These are phyloP conservation scores for Myiozetetes cayanensis DNA, from an alignment of 2,113 vertebrate species.

Conservation along the genomic window DNA sequence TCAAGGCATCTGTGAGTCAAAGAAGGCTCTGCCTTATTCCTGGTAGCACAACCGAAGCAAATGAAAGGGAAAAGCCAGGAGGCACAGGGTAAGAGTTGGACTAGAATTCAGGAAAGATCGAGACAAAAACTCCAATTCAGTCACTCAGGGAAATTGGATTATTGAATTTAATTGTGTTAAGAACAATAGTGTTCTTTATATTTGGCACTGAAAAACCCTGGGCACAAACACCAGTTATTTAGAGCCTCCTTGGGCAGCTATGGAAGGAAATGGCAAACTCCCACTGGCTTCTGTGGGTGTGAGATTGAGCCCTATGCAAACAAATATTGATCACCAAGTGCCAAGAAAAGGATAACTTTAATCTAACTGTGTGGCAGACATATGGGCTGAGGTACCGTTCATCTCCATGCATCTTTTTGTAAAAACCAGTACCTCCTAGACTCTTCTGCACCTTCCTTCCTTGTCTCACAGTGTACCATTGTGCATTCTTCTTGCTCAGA, in stretches of 20 bases:
- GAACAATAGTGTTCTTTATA: conserved; percentile 47
- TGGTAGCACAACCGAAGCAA: neutral
- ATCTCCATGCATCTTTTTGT: neutral
- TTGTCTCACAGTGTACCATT: neutral
- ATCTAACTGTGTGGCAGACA: neutral
- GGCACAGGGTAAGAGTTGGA: neutral
- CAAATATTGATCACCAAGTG: neutral
- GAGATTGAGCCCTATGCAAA: neutral
- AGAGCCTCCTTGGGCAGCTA: neutral
- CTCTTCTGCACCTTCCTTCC: neutral
- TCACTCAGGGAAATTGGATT: conserved; percentile 21
- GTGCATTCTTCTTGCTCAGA: neutral
- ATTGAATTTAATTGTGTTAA: conserved; percentile 53
- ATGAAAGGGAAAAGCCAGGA: neutral
- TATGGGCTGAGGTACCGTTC: neutral
- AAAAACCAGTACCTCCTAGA: neutral
- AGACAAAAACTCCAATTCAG: neutral
- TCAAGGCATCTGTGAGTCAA: neutral
- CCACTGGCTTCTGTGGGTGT: neutral
- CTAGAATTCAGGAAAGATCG: conserved; percentile 21
- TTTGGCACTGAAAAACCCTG: conserved; percentile 34
- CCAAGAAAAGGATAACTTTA: neutral
- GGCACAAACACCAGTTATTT: neutral
- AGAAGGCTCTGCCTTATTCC: neutral
- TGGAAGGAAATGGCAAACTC: conserved; percentile 41